phyloP scores from a whole-genome alignment of 1,140 invertebrate species.

The Papilio helenus region DNA sequence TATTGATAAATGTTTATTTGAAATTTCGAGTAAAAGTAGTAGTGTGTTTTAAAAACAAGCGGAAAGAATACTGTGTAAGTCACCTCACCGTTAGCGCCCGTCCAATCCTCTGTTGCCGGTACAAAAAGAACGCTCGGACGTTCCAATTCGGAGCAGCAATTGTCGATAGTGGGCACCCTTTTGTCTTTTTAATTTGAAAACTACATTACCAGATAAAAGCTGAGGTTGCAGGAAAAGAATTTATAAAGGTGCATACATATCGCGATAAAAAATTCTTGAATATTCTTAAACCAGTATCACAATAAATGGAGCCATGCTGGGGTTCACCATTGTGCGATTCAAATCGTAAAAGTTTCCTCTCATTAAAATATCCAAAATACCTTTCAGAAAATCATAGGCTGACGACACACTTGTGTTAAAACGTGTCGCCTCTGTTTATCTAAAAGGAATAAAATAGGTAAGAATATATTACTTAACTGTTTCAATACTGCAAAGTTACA shows the following conservation, averaged over 20 bases:
- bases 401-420: too few species aligned
- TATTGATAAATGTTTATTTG: too few species aligned
- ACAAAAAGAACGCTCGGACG: conserved; percentile 5
- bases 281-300: too few species aligned
- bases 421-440: too few species aligned
- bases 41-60: neutral
- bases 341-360: too few species aligned
- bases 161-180: conserved; percentile 21
- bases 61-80: neutral
- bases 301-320: too few species aligned
- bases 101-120: conserved; percentile 8
- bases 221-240: neutral
- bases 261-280: too few species aligned
- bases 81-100: neutral
- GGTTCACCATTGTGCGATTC: too few species aligned
- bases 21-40: too few species aligned
- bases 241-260: neutral
- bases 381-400: too few species aligned
- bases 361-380: too few species aligned
- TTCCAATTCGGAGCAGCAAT: conserved; percentile 28
- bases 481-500: neutral
- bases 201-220: conserved; percentile 13
- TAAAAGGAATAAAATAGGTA: neutral
- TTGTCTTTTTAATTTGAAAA: conserved; percentile 23
- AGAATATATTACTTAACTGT: neutral